Evolutionary conservation across 2,113 vertebrate species (phyloP).

Genomic region (Empidonax alnorum): DNA sequence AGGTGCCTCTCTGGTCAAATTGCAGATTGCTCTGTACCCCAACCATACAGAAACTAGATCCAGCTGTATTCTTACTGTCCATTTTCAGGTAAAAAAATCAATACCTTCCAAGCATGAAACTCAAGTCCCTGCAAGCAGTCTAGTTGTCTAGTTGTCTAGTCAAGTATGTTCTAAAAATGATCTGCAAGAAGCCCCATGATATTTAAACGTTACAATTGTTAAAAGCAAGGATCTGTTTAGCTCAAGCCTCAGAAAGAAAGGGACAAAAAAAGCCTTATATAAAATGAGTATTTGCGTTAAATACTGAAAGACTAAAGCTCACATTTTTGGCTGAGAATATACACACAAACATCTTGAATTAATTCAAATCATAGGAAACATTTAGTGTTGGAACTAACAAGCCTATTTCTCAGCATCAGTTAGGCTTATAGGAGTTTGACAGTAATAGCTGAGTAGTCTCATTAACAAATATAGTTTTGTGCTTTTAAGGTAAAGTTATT

Average conservation of each 20-base stretch:
- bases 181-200: neutral
- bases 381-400: neutral
- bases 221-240: neutral
- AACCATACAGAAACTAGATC: neutral
- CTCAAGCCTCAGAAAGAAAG: neutral
- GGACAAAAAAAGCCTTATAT: neutral
- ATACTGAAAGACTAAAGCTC: neutral
- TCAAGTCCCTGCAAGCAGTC: neutral
- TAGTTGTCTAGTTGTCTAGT: no score
- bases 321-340: neutral
- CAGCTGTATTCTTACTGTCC: neutral
- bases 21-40: neutral
- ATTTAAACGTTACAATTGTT: neutral
- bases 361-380: neutral
- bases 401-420: neutral
- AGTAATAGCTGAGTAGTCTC: neutral
- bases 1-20: neutral
- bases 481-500: neutral
- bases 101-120: neutral
- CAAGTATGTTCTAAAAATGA: neutral
- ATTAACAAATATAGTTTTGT: neutral
- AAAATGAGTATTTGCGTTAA: neutral
- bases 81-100: neutral
- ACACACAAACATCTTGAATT: neutral
- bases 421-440: neutral